Evolutionary conservation across 2,113 vertebrate species (phyloP), one percentile per base, ranked within the genome.

Genomic region (Corythornis vintsioides): DNA sequence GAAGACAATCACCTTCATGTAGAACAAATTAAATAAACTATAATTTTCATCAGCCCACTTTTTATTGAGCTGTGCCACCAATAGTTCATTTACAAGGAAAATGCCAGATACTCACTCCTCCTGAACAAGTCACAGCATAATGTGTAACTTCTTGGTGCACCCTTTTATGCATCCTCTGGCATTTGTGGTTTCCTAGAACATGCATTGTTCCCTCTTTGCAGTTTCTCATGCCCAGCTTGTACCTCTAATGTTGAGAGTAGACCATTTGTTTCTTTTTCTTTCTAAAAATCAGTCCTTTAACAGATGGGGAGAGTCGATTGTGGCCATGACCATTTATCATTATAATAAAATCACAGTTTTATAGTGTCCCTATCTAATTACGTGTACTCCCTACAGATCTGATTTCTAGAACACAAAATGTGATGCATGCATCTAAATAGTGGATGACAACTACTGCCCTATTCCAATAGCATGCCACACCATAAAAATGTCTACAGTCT

Each of bases 401-500:
- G 50, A 75, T 69, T 86, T 89, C 45, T 69, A 70, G 71, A 90
- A 78, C 18, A 61, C 20, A 78, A 64, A 86, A 59, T 15, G n/a
- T 57, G 40, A 63, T 66, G 33, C 47, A 33, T 73, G 21, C 7
- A 2, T 59, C 50, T 59, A 55, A 95, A 35, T 47, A 77, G 31
- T n/a, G 48, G 52, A 21, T 88, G 75, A 72, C 63, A 45, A 29
- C 47, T 87, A 19, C 64, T 90, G 74, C 38, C 66, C 42, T 64
- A 31, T 73, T 87, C 55, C 59, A 79, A 66, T 52, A 65, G 50
- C 73, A 60, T 24, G 47, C 38, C 29, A 35, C 64, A 71, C 40
- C 57, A 82, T 71, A 90, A 86, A 94, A 90, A 89, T 90, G 25
- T 47, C 86, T 92, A 79, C 33, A 56, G 48, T 43, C 72, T 78